Evolutionary conservation across 2,113 vertebrate species (phyloP).

Genomic region (Stercorarius parasiticus): DNA sequence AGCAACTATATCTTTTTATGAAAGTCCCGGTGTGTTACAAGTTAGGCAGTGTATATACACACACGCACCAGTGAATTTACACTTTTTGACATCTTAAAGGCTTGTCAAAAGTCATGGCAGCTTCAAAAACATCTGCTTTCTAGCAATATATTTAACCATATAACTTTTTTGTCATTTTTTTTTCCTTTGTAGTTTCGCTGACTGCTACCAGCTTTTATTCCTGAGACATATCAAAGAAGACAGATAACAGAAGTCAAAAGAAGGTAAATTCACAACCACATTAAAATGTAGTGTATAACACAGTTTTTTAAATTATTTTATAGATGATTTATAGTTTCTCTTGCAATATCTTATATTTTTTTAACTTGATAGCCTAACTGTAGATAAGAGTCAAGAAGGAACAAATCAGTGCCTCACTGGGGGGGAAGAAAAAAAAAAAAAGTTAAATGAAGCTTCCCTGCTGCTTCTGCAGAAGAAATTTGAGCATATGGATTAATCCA

Average conservation of each 20-base stretch:
- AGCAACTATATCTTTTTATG: neutral
- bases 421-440: neutral
- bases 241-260: constrained; percentile 43
- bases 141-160: neutral
- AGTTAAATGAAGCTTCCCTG: neutral
- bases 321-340: neutral
- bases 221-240: constrained; percentile 28
- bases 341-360: neutral
- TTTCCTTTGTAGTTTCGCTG: constrained; percentile 57
- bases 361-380: neutral
- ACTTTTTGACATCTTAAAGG: constrained; percentile 43
- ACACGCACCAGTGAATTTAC: neutral
- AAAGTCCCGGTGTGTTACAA: neutral
- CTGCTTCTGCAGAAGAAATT: neutral
- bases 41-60: neutral
- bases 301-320: neutral
- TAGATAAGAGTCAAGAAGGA: neutral
- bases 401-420: neutral
- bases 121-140: constrained; percentile 50
- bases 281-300: neutral
- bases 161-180: neutral
- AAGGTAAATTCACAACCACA: constrained; percentile 28
- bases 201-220: constrained; percentile 38
- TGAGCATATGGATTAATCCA: neutral
- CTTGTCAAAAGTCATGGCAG: constrained; percentile 23